Base-by-base conservation (phyloP, 2,113 vertebrate species). In the Zingel zingel region DNA sequence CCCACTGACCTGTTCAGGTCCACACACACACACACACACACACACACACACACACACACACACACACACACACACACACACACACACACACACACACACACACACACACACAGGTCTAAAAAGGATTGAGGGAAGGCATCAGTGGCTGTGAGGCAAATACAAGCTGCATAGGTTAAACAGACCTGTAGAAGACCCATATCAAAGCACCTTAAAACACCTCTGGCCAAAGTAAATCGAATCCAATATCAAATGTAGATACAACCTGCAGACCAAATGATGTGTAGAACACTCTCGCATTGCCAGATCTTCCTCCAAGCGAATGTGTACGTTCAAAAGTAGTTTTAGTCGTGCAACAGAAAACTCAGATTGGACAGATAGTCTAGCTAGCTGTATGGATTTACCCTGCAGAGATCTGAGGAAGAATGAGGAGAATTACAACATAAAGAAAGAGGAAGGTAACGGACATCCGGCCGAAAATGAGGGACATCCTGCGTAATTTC, bases 121-220 rank as follows among this genome's bases (percentile, higher is more conserved):
- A 19, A 47, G 25, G 45, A 74, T 33, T 36, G 23, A 67, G 23
- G 19, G 13, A 63, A 54, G 30, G 48, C 45, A 50, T 48, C 5
- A 3, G 56, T 63, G 11, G 69, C 87, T 67, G 48, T 23, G 21
- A 64, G 18, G 77, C 23, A 62, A 86, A 86, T 74, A 36, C 58
- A 63, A 67, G 27, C 77, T 45, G 59, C 63, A 8, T 59, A 54
- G 23, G 64, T 81, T 50, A 57, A 66, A 81, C 3, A 0, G 71
- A 77, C 33, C 27, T 15, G n/a, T n/a, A 12, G 33, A 48, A 4
- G 45, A 61, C 63, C 12, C 58, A 53, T 74, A 69, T 80, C 64
- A 80, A 77, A 77, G 75, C 33, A 43, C 27, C 27, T 27, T 2
- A 27, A 27, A 33, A 15, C 33, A 54, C 61, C 74, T 82, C 39